Conservation (phyloP, 1,140 invertebrate genomes). For the Philotrypesis tridentata region DNA sequence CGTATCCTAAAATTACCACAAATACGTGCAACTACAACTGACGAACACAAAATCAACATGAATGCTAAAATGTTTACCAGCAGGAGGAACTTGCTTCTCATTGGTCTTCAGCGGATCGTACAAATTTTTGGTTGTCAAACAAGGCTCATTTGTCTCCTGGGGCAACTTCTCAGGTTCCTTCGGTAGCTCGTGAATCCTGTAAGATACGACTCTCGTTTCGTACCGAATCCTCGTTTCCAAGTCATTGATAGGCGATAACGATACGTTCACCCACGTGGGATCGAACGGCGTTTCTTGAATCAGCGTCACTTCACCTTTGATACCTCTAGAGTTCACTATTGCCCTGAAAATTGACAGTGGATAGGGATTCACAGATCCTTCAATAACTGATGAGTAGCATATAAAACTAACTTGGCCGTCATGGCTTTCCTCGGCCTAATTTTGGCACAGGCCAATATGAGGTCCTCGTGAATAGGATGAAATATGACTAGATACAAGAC, state of each 20-base stretch:
- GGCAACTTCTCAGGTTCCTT: slow-evolving; percentile 74
- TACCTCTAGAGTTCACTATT: slow-evolving; percentile 85
- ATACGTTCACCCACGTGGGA: slow-evolving; percentile 86
- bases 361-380: not conserved
- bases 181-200: slow-evolving; percentile 83
- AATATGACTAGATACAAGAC: slow-evolving; percentile 89
- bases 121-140: slow-evolving; percentile 79
- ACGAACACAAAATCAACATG: not conserved
- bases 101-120: slow-evolving; percentile 82
- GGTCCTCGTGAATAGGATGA: slow-evolving; percentile 85
- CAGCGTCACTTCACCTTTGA: slow-evolving; percentile 86
- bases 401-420: slow-evolving; percentile 79
- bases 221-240: slow-evolving; percentile 80
- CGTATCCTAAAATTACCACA: slow-evolving; percentile 73
- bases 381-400: not conserved
- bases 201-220: slow-evolving; percentile 76
- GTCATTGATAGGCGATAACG: slow-evolving; percentile 78
- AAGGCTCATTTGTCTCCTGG: slow-evolving; percentile 72
- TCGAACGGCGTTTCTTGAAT: slow-evolving; percentile 89
- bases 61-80: slow-evolving; percentile 78
- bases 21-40: not conserved
- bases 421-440: slow-evolving; percentile 80
- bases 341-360: slow-evolving; percentile 73
- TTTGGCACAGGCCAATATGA: slow-evolving; percentile 88
- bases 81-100: slow-evolving; percentile 76